Base-by-base conservation (phyloP, 1,140 invertebrate species). In the Drosophila subpulchrella region DNA sequence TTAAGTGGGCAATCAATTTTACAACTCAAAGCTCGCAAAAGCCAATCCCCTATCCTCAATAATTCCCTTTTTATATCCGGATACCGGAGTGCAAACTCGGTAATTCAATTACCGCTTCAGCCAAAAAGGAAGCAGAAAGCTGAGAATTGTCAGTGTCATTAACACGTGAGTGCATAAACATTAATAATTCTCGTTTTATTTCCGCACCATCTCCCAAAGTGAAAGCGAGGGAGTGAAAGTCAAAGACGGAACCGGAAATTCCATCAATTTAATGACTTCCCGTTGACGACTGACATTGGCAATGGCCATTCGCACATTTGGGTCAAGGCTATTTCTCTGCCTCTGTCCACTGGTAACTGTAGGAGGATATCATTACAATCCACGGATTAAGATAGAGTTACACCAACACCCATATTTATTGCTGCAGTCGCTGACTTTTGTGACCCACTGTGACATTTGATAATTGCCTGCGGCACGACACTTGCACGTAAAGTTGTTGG, bases 181-280 rank as follows among this genome's bases (percentile, higher is more conserved):
- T 71, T 71, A 71, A 71, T 71, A 71, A 71, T 71, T 71, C 67
- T 32, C 30, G 20, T 6, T 30, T 70, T 71, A 57, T 58, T 57
- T 71, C 44, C 66, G 47, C 65, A 6, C 65, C 67, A 57, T 57
- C 42, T 12, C n/a, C 7, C 41, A 48, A n/a, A 36, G 17, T 54
- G 32, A 54, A 20, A 15, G 32, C 24, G 10, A 3, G 24, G 4
- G 15, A 7, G 10, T 24, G 48, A 42, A 55, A 38, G 60, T 41
- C 39, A 57, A 44, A 70, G 70, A 48, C 63, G 75, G 76, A 76
- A 76, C 34, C 81, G 76, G 76, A 84, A 84, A 85, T 73, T 72
- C 55, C 62, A 77, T 59, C 77, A 80, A 84, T 84, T 84, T 80
- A 78, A 76, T 54, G 62, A 76, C 72, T 72, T 76, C 76, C 81